Evolutionary conservation across 1,140 invertebrate species (phyloP).

Genomic region (Cheumatopsyche charites): DNA sequence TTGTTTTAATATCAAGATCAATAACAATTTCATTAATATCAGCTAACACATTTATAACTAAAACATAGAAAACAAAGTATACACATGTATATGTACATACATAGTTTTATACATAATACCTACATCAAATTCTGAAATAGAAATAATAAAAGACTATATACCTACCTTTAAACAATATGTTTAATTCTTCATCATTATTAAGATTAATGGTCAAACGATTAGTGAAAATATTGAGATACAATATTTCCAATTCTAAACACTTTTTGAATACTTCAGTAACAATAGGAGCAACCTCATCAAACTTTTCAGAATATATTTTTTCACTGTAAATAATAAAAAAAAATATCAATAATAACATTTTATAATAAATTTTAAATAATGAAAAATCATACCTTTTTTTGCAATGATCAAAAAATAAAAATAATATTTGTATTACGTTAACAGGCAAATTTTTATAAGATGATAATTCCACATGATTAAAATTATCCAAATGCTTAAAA

Average conservation of each 20-base stretch:
- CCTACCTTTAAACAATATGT: slow-evolving; percentile 38
- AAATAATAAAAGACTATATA: slow-evolving; percentile 17
- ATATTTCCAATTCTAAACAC: slow-evolving; percentile 39
- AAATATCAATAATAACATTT: background rate
- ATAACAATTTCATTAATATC: slow-evolving; percentile 44
- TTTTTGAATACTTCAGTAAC: slow-evolving; percentile 45
- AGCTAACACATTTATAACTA: slow-evolving; percentile 39
- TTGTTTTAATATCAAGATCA: slow-evolving; percentile 42
- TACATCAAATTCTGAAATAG: too few species aligned
- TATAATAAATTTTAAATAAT: slow-evolving; percentile 12
- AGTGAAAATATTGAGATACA: slow-evolving; percentile 36
- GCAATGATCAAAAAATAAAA: slow-evolving; percentile 40
- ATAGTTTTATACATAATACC: too few species aligned
- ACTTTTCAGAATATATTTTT: slow-evolving; percentile 40
- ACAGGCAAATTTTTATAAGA: slow-evolving; percentile 23
- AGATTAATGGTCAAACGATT: slow-evolving; percentile 38
- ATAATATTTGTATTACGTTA: slow-evolving; percentile 28
- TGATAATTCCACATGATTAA: background rate
- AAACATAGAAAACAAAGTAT: background rate
- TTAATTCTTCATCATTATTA: slow-evolving; percentile 34
- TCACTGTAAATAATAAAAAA: slow-evolving; percentile 42
- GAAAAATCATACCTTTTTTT: slow-evolving; percentile 40
- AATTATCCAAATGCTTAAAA: slow-evolving; percentile 17
- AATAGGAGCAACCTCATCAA: slow-evolving; percentile 29
- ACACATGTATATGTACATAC: too few species aligned